Conservation (phyloP, 2,113 vertebrate species). For the Microtus montanus region DNA sequence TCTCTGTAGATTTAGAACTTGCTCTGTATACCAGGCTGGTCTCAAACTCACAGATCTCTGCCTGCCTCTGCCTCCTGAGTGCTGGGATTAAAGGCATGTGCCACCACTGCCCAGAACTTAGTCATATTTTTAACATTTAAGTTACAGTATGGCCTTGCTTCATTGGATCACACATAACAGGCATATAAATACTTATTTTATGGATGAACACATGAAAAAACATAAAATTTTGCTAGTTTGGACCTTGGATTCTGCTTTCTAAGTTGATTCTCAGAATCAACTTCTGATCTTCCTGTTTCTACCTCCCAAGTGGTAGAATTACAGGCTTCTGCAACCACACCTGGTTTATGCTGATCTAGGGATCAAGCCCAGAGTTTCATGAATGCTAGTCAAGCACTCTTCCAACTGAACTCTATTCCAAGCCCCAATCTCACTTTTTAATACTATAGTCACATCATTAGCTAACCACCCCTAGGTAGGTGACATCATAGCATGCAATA, state of each 20-base stretch:
- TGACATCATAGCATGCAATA: constrained; percentile 12
- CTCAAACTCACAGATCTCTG: no score
- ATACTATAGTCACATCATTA: not conserved
- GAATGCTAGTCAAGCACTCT: not conserved
- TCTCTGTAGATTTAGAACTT: no score
- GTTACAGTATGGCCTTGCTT: constrained; percentile 7
- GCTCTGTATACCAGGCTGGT: no score
- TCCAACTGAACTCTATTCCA: not conserved
- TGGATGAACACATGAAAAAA: constrained; percentile 31
- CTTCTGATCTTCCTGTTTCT: not conserved
- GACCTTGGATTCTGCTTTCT: not conserved
- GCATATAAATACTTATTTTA: constrained; percentile 14
- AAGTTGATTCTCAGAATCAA: not conserved
- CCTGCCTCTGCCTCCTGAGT: no score
- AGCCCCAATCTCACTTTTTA: constrained; percentile 17
- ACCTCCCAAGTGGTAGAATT: not conserved
- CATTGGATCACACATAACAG: constrained; percentile 3
- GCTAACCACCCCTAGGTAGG: not conserved
- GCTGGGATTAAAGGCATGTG: no score
- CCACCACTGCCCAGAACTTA: not conserved
- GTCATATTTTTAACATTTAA: constrained; percentile 19
- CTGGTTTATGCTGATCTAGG: not conserved
- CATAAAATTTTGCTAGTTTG: not conserved
- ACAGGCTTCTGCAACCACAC: not conserved
- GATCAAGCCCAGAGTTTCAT: not conserved